Percentiles rank a stretch among this genome's conserved stretches.
Evolutionary conservation across 2,113 vertebrate genomes (phyloP).

Genomic region (Heterotilapia buettikoferi): DNA sequence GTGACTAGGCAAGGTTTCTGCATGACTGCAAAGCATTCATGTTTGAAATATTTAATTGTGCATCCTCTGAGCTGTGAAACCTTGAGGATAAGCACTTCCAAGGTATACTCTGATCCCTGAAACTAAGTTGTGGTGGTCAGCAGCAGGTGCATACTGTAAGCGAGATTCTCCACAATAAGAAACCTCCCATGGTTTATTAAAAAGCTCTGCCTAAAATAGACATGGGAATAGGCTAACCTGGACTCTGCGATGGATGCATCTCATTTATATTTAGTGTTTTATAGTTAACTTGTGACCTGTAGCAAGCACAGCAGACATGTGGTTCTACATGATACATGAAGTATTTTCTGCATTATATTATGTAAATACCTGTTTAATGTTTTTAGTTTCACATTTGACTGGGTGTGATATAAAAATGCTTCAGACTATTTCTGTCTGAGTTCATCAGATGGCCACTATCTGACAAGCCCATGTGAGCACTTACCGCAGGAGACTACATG

Average conservation of each 20-base stretch:
- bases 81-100: not conserved
- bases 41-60: not conserved
- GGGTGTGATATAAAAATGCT: not conserved
- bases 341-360: not conserved
- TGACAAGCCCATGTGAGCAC: not conserved
- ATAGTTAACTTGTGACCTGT: not conserved
- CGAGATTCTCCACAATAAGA: not conserved
- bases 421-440: not conserved
- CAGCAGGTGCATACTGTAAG: slow-evolving; percentile 6
- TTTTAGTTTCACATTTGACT: not conserved
- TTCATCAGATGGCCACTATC: not conserved
- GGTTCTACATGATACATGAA: not conserved
- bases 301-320: not conserved
- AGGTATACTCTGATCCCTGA: not conserved
- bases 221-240: not conserved
- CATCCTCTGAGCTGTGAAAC: not conserved
- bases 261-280: slow-evolving; percentile 35
- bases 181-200: slow-evolving; percentile 33
- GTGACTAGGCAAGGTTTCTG: not conserved
- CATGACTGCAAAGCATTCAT: not conserved
- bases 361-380: not conserved
- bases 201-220: slow-evolving; percentile 35
- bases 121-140: not conserved
- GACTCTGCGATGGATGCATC: not conserved
- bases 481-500: not conserved